phyloP scores from a whole-genome alignment of 1,140 invertebrate species.

The Brachionus paranguensis region DNA sequence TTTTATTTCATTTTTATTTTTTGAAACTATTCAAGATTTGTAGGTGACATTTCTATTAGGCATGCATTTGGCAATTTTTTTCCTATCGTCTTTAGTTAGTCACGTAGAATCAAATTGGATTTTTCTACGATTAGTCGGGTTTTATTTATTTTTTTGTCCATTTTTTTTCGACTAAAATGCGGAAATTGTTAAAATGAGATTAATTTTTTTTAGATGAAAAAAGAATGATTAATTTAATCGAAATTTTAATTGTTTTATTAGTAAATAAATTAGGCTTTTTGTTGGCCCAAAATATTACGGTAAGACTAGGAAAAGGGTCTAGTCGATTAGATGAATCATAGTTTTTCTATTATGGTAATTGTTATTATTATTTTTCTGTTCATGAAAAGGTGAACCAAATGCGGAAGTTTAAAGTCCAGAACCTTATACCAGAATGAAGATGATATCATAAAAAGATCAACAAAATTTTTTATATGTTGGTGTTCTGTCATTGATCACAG shows the following conservation, averaged over 20 bases:
- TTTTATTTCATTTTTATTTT: not conserved
- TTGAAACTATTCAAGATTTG: not conserved
- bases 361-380: too few relatives aligned
- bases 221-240: not conserved
- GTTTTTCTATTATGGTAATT: too few relatives aligned
- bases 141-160: not conserved
- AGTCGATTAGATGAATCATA: not conserved
- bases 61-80: not conserved
- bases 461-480: too few relatives aligned
- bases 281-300: not conserved
- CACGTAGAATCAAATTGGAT: not conserved
- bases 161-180: not conserved
- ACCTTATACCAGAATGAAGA: too few relatives aligned
- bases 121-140: too few relatives aligned
- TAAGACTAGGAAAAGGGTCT: not conserved
- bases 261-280: not conserved
- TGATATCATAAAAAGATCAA: too few relatives aligned
- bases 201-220: not conserved
- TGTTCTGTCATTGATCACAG: too few relatives aligned
- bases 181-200: not conserved
- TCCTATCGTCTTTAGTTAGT: not conserved
- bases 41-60: not conserved
- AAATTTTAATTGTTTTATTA: not conserved
- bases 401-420: too few relatives aligned
- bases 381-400: too few relatives aligned